These are phyloP conservation scores for Myanophis thanlyinensis DNA, from an alignment of 2,113 vertebrate species.

Conservation along the genomic window DNA sequence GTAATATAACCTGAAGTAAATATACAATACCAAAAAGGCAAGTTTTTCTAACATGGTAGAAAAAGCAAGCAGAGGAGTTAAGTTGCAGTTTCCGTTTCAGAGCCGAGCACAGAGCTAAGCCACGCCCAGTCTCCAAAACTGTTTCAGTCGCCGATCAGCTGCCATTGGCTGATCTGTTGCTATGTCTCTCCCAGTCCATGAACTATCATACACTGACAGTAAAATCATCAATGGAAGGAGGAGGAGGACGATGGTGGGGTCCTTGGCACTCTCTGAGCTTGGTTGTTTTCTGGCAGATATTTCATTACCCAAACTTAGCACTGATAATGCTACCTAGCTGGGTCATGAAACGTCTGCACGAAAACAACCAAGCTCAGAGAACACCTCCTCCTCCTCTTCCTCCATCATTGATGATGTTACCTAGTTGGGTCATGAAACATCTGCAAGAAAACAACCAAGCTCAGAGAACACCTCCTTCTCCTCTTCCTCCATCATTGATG, in stretches of 20 bases:
- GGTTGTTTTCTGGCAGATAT: not conserved
- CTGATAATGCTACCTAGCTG: not conserved
- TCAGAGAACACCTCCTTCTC: not conserved
- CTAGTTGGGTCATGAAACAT: not conserved
- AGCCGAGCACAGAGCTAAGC: no score
- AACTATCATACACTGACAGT: no score
- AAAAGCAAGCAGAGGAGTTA: no score
- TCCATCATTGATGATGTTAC: not conserved
- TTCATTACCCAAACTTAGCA: not conserved
- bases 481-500: not conserved
- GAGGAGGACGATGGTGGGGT: not conserved
- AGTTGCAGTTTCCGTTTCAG: no score
- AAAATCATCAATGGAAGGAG: not conserved
- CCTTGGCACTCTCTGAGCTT: not conserved
- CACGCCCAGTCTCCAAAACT: no score
- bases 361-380: not conserved
- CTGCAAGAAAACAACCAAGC: not conserved
- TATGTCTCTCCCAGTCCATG: no score
- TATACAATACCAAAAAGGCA: no score
- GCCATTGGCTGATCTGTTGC: no score
- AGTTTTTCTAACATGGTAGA: no score
- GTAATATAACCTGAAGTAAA: no score
- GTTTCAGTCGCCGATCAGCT: no score
- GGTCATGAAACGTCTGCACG: not conserved
- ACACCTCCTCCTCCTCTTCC: accelerated